Evolutionary conservation across 2,888 invertebrate species (phyloP), one percentile per base, ranked within the genome.

Genomic region (Anagyrus pseudococci): DNA sequence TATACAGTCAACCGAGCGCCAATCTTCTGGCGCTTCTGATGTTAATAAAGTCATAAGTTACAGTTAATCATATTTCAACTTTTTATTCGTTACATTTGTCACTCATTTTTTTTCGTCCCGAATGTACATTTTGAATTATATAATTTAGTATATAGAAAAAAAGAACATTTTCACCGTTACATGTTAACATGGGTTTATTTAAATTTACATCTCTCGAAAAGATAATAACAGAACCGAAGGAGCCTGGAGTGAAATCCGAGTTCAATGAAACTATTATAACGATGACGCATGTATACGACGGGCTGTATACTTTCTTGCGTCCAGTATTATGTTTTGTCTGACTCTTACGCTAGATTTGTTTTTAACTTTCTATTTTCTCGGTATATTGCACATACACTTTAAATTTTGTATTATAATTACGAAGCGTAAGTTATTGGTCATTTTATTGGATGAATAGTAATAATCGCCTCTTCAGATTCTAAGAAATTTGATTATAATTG

Each of bases 21-120:
- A 46, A 47, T 26, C 8, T 19, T 40, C 26, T 22, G 44, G 44
- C 29, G 33, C 17, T 40, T 55, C 54, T 50, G 19, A 61, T 44
- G 53, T 57, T 64, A 64, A 64, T 64, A 64, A 57, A 60, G 57
- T 61, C 48, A 19, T 26, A 54, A 54, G 29, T 62, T 62, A 46
- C 40, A 55, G 54, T 62, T 58, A 46, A 62, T 26, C 20, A 20
- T 8, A 62, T 17, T 40, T 25, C 13, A 7, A 19, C 23, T 19
- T 3, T 53, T 46, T 29, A 37, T 53, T 50, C 56, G 15, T 53
- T 17, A 19, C 44, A 20, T 15, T 17, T n/a, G n/a, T 15, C 33
- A 41, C n/a, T 20, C 15, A 46, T 48, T 26, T 8, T n/a, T n/a
- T 48, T 25, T 48, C 15, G n/a, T 15, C n/a, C n/a, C n/a, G n/a